Evolutionary conservation across 2,888 invertebrate species (phyloP).

Genomic region (Terebella lapidaria): DNA sequence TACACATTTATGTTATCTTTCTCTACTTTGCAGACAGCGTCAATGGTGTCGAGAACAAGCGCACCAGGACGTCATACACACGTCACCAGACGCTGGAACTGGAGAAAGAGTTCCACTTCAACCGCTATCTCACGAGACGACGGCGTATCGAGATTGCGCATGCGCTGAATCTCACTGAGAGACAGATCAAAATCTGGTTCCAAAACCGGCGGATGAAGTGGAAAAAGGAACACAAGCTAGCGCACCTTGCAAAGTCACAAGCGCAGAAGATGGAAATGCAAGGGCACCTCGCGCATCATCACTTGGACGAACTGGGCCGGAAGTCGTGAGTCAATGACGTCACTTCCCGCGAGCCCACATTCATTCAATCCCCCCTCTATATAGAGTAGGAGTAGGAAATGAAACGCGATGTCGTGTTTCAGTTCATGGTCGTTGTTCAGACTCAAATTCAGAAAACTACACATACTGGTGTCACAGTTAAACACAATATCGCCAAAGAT

Average conservation of each 20-base stretch:
- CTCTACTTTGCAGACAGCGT: neutral
- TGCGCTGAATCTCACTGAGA: slow-evolving; percentile 90
- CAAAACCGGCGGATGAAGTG: slow-evolving; percentile 98
- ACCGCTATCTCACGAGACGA: slow-evolving; percentile 94
- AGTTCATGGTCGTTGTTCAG: no score
- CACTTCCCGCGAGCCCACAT: no score
- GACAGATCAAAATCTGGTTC: slow-evolving; percentile 71
- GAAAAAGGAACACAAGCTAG: slow-evolving; percentile 92
- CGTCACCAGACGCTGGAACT: slow-evolving; percentile 95
- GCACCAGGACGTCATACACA: slow-evolving; percentile 95
- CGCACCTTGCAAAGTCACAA: slow-evolving; percentile 31
- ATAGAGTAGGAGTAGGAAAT: no score
- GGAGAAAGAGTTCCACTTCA: slow-evolving; percentile 98
- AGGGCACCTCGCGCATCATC: neutral
- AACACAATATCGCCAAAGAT: no score
- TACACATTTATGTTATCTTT: no score
- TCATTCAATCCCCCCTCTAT: no score
- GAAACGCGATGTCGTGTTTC: no score
- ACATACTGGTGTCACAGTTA: no score
- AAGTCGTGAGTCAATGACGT: neutral
- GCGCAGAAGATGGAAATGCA: slow-evolving; percentile 19
- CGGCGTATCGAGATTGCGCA: slow-evolving; percentile 96
- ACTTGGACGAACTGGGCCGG: slow-evolving; percentile 1
- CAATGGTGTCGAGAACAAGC: slow-evolving; percentile 73
- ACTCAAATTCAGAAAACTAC: no score